A percentile compares a stretch with the other conserved stretches of the same genome.
phyloP scores from a whole-genome alignment of 2,113 vertebrate species.

The Coptodon bakossiorum region DNA sequence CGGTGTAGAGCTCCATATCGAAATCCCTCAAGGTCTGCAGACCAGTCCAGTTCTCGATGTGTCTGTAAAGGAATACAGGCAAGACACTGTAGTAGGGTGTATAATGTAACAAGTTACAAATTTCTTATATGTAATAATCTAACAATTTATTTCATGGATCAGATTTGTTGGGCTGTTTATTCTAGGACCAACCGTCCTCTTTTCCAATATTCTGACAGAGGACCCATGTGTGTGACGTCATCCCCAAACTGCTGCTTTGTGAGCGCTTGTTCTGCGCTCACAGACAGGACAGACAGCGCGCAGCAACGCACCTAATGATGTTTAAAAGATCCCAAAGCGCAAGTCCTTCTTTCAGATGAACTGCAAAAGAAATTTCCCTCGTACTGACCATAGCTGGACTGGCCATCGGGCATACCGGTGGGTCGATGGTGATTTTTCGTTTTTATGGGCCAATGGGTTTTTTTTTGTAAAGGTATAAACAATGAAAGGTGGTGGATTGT shows the following conservation, averaged over 20 bases:
- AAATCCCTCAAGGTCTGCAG: conserved; percentile 79
- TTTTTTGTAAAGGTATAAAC: background rate
- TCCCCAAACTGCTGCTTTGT: background rate
- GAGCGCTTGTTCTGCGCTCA: background rate
- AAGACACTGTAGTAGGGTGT: background rate
- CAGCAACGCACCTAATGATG: background rate
- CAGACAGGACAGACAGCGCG: background rate
- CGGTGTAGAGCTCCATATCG: conserved; percentile 92
- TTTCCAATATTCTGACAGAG: background rate
- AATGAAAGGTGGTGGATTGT: background rate
- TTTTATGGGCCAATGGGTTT: rapidly evolving
- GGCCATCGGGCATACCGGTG: background rate
- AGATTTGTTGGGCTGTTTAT: background rate
- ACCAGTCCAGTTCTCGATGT: conserved; percentile 93
- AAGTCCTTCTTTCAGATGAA: background rate
- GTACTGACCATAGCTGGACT: background rate
- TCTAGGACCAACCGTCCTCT: background rate
- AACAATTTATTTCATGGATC: background rate
- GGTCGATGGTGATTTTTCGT: background rate
- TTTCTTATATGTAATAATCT: background rate
- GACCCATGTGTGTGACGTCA: background rate
- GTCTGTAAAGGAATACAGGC: conserved; percentile 69
- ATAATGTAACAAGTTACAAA: background rate
- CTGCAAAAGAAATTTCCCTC: background rate
- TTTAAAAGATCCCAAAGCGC: background rate